Evolutionary conservation across 1,140 invertebrate genomes (phyloP), one percentile per base, ranked within the genome.

Genomic region (Aphelenchoides besseyi): DNA sequence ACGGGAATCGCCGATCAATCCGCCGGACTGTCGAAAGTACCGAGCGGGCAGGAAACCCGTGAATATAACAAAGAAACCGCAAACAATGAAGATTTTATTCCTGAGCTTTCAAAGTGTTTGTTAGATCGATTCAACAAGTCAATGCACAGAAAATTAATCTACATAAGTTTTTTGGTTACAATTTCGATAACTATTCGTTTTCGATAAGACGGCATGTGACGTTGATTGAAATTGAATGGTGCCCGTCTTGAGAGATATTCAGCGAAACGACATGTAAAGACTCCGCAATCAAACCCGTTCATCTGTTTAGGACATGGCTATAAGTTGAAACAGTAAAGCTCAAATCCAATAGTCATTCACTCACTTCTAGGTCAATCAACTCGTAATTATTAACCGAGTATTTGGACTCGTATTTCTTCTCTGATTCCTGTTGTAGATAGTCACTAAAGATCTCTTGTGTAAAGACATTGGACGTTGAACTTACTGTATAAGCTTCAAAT

Each of bases 231-330:
- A 52, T 89, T 89, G 33, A 90, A 86, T 23, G 84, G 52, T 12
- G 89, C 90, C 80, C 90, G 89, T 54, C 93, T 88, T 0, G 89
- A 88, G n/a, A 91, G 87, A 85, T 92, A 95, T 85, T 98, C 95
- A 0, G 77, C 83, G 57, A 84, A 82, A 23, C 33, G 23, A 53
- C 94, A 96, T 0, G 93, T 89, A 86, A 98, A 98, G 86, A 98
- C 92, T 1, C 95, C 95, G 86, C 95, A 98, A 85, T 98, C 95
- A 83, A 91, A 92, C 18, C 93, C 93, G 86, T 98, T 98, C 89
- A 91, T 91, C 86, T 98, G 95, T 77, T 92, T 91, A 0, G 96
- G 96, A 77, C 95, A 93, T 67, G 93, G 89, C 87, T 61, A n/a
- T 36, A 61, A 61, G 28, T 29, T n/a, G n/a, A n/a, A n/a, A n/a